Evolutionary conservation across 2,113 vertebrate genomes (phyloP).

Genomic region (Microtus richardsoni): DNA sequence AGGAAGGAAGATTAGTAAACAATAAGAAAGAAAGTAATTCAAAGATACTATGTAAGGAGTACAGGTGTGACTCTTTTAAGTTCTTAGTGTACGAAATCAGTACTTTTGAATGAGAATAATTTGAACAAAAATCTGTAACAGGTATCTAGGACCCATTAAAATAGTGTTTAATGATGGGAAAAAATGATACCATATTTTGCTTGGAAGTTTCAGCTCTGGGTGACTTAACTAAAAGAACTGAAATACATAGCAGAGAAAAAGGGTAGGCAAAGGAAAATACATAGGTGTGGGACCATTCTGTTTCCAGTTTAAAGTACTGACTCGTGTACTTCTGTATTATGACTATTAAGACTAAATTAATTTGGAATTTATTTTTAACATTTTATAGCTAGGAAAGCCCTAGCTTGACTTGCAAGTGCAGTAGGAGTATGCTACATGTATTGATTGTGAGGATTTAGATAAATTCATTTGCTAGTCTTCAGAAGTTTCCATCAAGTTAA

Average conservation of each 20-base stretch:
- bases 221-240: not conserved
- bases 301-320: not conserved
- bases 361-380: not conserved
- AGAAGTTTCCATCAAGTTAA: not conserved
- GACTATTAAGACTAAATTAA: not conserved
- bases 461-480: not conserved
- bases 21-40: not conserved
- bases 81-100: not conserved
- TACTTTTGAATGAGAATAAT: not conserved
- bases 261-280: not conserved
- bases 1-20: not conserved
- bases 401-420: not conserved
- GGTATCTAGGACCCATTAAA: not conserved
- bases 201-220: not conserved
- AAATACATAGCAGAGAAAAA: not conserved
- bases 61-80: not conserved
- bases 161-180: not conserved
- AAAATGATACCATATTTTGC: not conserved
- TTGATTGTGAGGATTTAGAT: not conserved
- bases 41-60: not conserved
- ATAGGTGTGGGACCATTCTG: too few relatives aligned
- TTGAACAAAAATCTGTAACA: not conserved
- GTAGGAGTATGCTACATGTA: not conserved
- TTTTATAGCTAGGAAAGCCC: not conserved
- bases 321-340: not conserved